Conservation (phyloP, 2,888 invertebrate genomes). For the Hoplodrina ambigua region DNA sequence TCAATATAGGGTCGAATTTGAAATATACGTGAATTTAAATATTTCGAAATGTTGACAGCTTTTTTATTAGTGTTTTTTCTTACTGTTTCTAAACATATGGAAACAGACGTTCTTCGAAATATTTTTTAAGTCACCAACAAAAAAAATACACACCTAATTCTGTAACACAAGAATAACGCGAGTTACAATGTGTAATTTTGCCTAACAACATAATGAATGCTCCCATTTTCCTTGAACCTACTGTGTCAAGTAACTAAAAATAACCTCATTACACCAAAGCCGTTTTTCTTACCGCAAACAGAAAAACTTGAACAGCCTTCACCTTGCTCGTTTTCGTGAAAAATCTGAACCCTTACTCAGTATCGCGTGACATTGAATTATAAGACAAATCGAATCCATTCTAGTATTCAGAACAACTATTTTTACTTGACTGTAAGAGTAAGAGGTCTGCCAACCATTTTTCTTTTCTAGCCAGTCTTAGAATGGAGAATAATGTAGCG, state of each 20-base stretch:
- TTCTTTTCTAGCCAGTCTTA: constrained; percentile 33
- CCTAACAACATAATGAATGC: constrained; percentile 14
- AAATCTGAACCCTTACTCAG: constrained; percentile 54
- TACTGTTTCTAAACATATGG: background rate
- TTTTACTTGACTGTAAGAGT: constrained; percentile 44
- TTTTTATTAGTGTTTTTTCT: constrained; percentile 9
- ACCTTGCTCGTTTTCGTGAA: constrained; percentile 59
- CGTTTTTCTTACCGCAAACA: constrained; percentile 29
- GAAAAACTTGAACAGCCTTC: constrained; percentile 47
- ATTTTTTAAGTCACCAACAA: background rate
- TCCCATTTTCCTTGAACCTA: constrained; percentile 21
- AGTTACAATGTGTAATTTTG: constrained; percentile 14
- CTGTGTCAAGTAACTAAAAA: constrained; percentile 19
- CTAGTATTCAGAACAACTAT: constrained; percentile 37
- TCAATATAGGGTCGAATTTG: constrained; percentile 18
- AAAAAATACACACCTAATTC: background rate
- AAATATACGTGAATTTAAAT: background rate
- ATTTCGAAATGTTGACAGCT: background rate
- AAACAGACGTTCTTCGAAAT: background rate
- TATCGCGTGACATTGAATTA: constrained; percentile 66
- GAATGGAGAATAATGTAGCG: constrained; percentile 45
- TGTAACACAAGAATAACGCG: constrained; percentile 6
- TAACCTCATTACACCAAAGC: constrained; percentile 32
- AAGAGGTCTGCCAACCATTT: constrained; percentile 38
- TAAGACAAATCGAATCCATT: constrained; percentile 52